A percentile compares a stretch with the other conserved stretches of the same genome.
phyloP scores from a whole-genome alignment of 2,797 vertebrate genomes.

The Champsocephalus esox region DNA sequence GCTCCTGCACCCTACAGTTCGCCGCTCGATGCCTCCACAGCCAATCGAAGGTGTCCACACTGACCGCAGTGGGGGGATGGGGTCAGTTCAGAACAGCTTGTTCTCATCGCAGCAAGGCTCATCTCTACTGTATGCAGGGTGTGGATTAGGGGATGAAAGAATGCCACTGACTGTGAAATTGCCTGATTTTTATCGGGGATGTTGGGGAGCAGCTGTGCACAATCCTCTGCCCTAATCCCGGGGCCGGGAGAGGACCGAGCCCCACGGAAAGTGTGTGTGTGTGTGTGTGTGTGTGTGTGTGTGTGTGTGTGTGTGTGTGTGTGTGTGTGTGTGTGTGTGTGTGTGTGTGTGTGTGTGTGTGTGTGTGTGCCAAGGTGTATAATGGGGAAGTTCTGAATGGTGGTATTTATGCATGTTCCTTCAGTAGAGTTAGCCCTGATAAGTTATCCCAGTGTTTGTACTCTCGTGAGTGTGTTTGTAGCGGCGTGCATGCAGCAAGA shows the following conservation, averaged over 20 bases:
- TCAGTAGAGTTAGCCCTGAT: slow-evolving; percentile 65
- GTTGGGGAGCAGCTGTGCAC: slow-evolving; percentile 85
- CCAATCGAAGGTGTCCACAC: slow-evolving; percentile 63
- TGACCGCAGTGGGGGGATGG: slow-evolving; percentile 34
- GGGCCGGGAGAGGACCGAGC: slow-evolving; percentile 63
- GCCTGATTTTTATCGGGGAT: slow-evolving; percentile 86
- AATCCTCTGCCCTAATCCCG: slow-evolving; percentile 83
- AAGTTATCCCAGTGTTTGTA: slow-evolving; percentile 58
- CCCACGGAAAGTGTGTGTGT: slow-evolving; percentile 33
- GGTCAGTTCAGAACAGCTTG: slow-evolving; percentile 67
- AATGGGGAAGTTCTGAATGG: slow-evolving; percentile 48
- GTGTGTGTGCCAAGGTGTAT: slow-evolving; percentile 57
- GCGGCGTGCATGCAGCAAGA: slow-evolving; percentile 42
- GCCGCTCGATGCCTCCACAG: slow-evolving; percentile 40
- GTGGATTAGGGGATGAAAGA: slow-evolving; percentile 86
- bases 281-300: slow-evolving; percentile 46
- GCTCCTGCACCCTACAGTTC: slow-evolving; percentile 13
- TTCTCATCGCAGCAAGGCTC: slow-evolving; percentile 71
- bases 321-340: slow-evolving; percentile 42
- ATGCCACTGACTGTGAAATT: slow-evolving; percentile 88
- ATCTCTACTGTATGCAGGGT: slow-evolving; percentile 78
- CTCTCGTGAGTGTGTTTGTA: slow-evolving; percentile 50
- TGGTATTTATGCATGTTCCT: slow-evolving; percentile 60
- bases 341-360: slow-evolving; percentile 1
- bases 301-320: slow-evolving; percentile 44